phyloP scores from a whole-genome alignment of 2,888 invertebrate species.

The Caenorhabditis zanzibari region DNA sequence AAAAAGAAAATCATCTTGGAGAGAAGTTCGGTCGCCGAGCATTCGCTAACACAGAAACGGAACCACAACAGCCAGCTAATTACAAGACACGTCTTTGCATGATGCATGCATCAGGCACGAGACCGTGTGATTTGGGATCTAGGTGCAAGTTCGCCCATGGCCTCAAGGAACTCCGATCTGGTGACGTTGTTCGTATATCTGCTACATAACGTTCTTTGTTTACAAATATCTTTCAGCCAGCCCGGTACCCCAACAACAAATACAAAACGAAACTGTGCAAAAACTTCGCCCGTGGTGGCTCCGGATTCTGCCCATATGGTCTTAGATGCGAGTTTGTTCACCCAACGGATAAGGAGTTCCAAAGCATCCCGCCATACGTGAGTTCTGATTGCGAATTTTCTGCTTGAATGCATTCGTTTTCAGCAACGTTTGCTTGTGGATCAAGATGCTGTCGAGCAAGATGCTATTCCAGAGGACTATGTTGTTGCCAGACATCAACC shows the following conservation, averaged over 20 bases:
- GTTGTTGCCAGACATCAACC: conserved; percentile 48
- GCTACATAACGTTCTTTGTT: too few relatives aligned
- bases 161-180: conserved; percentile 65
- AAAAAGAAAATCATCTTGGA: conserved; percentile 55
- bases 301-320: conserved; percentile 71
- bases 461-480: conserved; percentile 62
- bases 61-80: conserved; percentile 54
- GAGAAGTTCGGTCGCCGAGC: conserved; percentile 50
- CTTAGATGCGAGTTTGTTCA: conserved; percentile 73
- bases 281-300: conserved; percentile 69
- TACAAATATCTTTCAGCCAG: conserved; percentile 56
- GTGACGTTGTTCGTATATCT: conserved; percentile 58
- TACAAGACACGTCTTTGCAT: conserved; percentile 73
- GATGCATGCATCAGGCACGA: conserved; percentile 64
- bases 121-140: conserved; percentile 69
- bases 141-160: conserved; percentile 73
- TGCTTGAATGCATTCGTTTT: conserved; percentile 1
- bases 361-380: conserved; percentile 58
- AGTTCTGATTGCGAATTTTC: neutral
- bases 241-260: conserved; percentile 69
- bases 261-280: conserved; percentile 76
- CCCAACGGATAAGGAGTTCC: conserved; percentile 70
- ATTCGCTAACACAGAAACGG: conserved; percentile 18
- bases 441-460: conserved; percentile 38
- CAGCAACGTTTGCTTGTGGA: conserved; percentile 60